Percentiles rank a stretch among this genome's conserved stretches.
Conservation (phyloP, 2,797 vertebrate species). For the Geotrypetes seraphini region DNA sequence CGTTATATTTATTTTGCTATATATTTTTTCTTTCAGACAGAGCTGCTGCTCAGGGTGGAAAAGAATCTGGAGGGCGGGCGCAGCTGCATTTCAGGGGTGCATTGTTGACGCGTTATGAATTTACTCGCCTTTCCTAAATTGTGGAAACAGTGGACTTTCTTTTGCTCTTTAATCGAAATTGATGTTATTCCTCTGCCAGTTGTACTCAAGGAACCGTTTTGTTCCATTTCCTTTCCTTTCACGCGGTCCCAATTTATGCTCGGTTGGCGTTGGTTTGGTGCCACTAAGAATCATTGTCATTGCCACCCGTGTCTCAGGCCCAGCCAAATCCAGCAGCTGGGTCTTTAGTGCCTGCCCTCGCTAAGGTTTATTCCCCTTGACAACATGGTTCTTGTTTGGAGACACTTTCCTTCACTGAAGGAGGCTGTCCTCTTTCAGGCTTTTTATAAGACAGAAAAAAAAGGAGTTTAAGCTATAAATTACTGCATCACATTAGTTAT, state of each 20-base stretch:
- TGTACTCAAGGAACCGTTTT: conserved; percentile 60
- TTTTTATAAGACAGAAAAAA: conserved; percentile 1
- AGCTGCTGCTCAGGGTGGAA: conserved; percentile 51
- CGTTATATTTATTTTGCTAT: conserved; percentile 7
- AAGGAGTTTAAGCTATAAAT: conserved; percentile 1
- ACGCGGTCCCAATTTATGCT: conserved; percentile 61
- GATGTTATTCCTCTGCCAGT: conserved; percentile 66
- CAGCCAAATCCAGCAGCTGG: conserved; percentile 63
- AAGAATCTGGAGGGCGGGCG: conserved; percentile 49
- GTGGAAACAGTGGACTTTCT: conserved; percentile 59
- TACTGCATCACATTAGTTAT: background rate
- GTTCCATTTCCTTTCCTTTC: conserved; percentile 65
- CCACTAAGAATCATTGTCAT: conserved; percentile 55
- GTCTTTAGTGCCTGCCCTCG: conserved; percentile 51
- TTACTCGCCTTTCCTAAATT: conserved; percentile 55
- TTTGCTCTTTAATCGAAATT: conserved; percentile 51
- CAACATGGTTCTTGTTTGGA: conserved; percentile 57
- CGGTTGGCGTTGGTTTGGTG: conserved; percentile 54
- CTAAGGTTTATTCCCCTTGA: conserved; percentile 63
- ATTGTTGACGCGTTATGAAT: conserved; percentile 65
- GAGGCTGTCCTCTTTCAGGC: conserved; percentile 18
- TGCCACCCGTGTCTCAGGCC: conserved; percentile 46
- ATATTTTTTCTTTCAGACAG: conserved; percentile 55
- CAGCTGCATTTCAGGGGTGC: conserved; percentile 67
- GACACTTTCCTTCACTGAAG: conserved; percentile 40